Percentiles rank a stretch among this genome's conserved stretches.
These are phyloP conservation scores for Agriopis aurantiaria DNA, from an alignment of 2,888 invertebrate species.

Conservation along the genomic window DNA sequence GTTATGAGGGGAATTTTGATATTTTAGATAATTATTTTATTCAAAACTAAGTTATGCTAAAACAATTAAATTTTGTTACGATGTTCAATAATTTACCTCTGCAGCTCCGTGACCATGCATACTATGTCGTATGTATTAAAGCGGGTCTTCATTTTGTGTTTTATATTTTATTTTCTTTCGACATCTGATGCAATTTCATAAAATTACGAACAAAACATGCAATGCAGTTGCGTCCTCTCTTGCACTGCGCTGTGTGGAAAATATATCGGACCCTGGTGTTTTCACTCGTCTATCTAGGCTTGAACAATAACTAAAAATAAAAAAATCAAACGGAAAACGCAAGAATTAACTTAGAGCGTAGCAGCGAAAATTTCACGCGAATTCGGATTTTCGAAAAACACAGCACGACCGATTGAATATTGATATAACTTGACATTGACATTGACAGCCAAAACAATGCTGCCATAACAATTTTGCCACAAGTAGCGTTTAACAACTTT, in stretches of 20 bases:
- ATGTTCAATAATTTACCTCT: slow-evolving; percentile 86
- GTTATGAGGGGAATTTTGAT: no score
- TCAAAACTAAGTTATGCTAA: background rate
- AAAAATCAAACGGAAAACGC: no score
- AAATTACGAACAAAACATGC: slow-evolving; percentile 1
- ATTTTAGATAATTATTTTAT: no score
- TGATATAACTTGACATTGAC: no score
- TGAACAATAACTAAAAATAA: no score
- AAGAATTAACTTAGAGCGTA: no score
- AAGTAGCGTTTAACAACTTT: no score
- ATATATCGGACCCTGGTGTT: background rate
- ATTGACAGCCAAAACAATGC: no score
- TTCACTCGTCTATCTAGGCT: background rate
- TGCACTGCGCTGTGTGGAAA: background rate
- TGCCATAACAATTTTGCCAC: no score
- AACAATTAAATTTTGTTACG: background rate
- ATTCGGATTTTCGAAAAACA: no score
- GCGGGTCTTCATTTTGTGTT: slow-evolving; percentile 93
- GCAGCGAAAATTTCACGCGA: no score
- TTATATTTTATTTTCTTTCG: slow-evolving; percentile 27
- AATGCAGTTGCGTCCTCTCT: background rate
- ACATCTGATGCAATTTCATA: slow-evolving; percentile 5
- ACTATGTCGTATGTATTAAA: slow-evolving; percentile 97
- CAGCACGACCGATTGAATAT: no score
- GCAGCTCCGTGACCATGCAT: slow-evolving; percentile 94